These are phyloP conservation scores for Cerastoderma edule DNA, from an alignment of 2,888 invertebrate species.

Conservation along the genomic window DNA sequence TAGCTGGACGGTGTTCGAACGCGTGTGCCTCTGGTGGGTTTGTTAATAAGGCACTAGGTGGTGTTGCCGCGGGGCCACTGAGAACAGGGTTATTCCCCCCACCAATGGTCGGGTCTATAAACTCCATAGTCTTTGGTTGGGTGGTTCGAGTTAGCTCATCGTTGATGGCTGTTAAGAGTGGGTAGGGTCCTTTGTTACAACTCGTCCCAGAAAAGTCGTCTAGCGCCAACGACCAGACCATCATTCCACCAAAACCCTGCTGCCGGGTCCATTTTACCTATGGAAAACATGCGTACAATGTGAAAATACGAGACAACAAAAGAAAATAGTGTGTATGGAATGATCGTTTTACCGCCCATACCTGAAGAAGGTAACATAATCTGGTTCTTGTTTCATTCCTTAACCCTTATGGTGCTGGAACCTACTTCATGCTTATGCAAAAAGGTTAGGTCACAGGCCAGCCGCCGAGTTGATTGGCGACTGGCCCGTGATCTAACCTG, in stretches of 20 bases:
- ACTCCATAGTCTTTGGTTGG: constrained; percentile 8
- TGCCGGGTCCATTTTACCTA: constrained; percentile 64
- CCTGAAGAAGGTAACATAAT: too few species aligned
- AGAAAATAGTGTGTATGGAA: too few species aligned
- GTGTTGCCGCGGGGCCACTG: not conserved
- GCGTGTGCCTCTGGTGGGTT: constrained; percentile 11
- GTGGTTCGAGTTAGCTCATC: constrained; percentile 41
- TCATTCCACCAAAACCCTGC: constrained; percentile 66
- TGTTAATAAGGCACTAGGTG: not conserved
- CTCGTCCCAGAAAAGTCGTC: constrained; percentile 68
- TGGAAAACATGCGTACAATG: not conserved
- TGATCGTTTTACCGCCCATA: too few species aligned
- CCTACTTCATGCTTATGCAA: too few species aligned
- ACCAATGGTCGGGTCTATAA: constrained; percentile 5
- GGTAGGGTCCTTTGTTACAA: constrained; percentile 63
- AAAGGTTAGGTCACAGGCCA: too few species aligned
- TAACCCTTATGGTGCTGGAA: too few species aligned
- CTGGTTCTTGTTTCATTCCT: too few species aligned
- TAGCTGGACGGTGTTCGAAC: not conserved
- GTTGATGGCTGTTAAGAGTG: constrained; percentile 62
- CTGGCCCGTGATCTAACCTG: too few species aligned
- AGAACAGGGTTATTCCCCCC: not conserved
- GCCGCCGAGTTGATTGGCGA: too few species aligned
- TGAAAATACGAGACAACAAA: too few species aligned
- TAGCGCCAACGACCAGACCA: constrained; percentile 68